Base-by-base conservation (phyloP, 2,888 invertebrate species). In the Siphlonurus alternatus region DNA sequence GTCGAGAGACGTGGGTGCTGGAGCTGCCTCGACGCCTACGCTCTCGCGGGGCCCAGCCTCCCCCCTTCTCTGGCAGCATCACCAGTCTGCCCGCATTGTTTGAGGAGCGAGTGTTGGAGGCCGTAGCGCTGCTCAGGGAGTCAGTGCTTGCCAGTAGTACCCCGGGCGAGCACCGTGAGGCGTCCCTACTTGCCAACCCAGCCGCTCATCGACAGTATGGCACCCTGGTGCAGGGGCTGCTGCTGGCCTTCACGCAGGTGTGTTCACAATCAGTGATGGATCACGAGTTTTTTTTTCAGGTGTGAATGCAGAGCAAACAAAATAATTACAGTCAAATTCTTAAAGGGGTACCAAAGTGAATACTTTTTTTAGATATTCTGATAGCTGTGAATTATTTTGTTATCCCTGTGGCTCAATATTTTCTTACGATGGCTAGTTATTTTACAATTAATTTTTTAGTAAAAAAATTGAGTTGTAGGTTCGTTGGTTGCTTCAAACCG, bases 1-100 rank as follows among this genome's bases (percentile, higher is more conserved):
- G 83, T 38, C 82, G 82, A 68, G 96, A 96, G 78, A 87, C 84
- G 0, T 96, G 95, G 95, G 83, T 85, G 71, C 84, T 93, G 66
- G 88, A 89, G 68, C 87, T 89, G 72, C 85, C 86, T 71, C 87
- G 89, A 69, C 38, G 5, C 15, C 38, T 38, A 10, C 38, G 7
- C 38, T 10, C 38, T 38, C 7, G 7, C 5, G 38, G 63, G 5
- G 66, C 68, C 15, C 7, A 5, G n/a, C 7, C 19, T 10, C 5
- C 5, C 7, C 7, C 7, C 20, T n/a, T 56, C 7, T 3, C 7
- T 18, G 56, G 56, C 7, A 56, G 56, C 7, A 22, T 56, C n/a
- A 56, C 56, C 22, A 20, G 19, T 7, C n/a, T 56, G 56, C 56
- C 56, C 20, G n/a, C 56, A 56, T 56, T 56, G 65, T 86, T 89